Evolutionary conservation across 2,113 vertebrate species (phyloP).

Genomic region (Atractosteus spatula): DNA sequence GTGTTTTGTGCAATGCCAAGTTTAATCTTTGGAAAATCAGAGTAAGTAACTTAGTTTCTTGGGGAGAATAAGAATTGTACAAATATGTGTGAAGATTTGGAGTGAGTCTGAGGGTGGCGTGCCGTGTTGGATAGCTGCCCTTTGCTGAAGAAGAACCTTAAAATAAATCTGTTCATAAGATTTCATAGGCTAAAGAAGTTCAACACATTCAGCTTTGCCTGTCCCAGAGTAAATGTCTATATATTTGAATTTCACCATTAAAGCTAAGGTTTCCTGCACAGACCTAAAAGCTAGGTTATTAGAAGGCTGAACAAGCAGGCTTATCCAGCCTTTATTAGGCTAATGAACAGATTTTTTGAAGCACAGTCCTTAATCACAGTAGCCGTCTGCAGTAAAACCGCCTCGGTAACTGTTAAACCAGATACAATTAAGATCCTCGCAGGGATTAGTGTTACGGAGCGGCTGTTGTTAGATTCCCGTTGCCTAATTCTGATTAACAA

Average conservation of each 20-base stretch:
- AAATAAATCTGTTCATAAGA: background rate
- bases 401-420: constrained; percentile 51
- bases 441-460: constrained; percentile 53
- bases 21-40: no score
- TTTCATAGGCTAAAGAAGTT: background rate
- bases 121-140: no score
- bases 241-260: constrained; percentile 35
- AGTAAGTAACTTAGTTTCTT: no score
- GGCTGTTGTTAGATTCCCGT: constrained; percentile 48
- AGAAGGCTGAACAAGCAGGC: constrained; percentile 57
- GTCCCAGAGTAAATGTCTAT: constrained; percentile 12
- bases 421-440: constrained; percentile 57
- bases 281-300: constrained; percentile 61
- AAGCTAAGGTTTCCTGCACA: constrained; percentile 44
- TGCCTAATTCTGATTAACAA: constrained; percentile 59
- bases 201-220: background rate
- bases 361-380: constrained; percentile 52
- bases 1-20: no score
- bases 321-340: constrained; percentile 66
- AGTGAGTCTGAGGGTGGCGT: no score
- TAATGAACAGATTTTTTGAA: constrained; percentile 63
- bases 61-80: no score
- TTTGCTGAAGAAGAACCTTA: background rate
- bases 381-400: constrained; percentile 44
- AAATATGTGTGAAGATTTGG: no score